Percentiles rank a stretch among this genome's conserved stretches.
phyloP scores from a whole-genome alignment of 2,888 invertebrate species.

The Trichogramma dendrolimi region DNA sequence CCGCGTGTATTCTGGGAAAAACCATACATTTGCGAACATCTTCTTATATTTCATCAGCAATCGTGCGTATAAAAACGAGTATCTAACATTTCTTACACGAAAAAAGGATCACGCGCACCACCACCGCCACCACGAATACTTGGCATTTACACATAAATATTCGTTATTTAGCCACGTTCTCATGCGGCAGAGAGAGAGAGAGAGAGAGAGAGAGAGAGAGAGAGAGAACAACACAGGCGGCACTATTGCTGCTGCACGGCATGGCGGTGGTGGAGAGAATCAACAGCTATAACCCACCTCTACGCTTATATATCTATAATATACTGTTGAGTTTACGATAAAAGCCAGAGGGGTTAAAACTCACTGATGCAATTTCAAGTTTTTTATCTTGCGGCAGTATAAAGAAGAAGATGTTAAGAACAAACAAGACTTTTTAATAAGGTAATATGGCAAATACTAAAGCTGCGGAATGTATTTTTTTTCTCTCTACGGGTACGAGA shows the following conservation, averaged over 20 bases:
- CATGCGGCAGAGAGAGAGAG: conserved; percentile 4
- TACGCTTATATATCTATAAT: background rate
- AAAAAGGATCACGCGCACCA: background rate
- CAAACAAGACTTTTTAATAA: conserved; percentile 25
- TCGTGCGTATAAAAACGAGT: conserved; percentile 5
- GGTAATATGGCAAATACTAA: background rate
- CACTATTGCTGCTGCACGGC: no score
- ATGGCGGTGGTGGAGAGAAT: no score
- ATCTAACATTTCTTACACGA: background rate
- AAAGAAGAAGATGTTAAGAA: conserved; percentile 7
- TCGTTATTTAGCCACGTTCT: conserved; percentile 6
- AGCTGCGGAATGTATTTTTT: background rate
- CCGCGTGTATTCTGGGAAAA: no score
- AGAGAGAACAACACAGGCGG: no score
- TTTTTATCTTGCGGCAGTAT: conserved; percentile 17
- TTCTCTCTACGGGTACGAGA: background rate
- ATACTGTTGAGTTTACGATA: conserved; percentile 20
- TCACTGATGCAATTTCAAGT: conserved; percentile 26
- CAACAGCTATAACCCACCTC: no score
- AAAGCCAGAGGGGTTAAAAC: conserved; percentile 13
- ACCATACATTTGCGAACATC: no score
- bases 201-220: background rate
- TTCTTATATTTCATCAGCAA: background rate
- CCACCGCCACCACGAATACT: background rate
- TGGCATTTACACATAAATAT: conserved; percentile 15